phyloP scores from a whole-genome alignment of 2,113 vertebrate species.

The Cavia aperea region DNA sequence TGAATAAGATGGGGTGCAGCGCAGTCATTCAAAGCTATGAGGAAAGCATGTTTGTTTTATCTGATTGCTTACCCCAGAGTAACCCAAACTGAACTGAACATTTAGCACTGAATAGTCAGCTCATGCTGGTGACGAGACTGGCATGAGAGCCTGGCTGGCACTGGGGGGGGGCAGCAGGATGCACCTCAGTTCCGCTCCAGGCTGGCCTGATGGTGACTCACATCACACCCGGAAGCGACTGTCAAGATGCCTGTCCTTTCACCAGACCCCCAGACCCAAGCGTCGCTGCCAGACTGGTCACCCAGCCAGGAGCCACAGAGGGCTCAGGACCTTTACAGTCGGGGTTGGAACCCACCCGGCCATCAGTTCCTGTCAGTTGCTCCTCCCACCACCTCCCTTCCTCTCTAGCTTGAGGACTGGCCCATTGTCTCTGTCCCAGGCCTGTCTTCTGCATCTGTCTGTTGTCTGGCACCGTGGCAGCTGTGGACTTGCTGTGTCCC shows the following conservation, averaged over 20 bases:
- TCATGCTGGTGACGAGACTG: not conserved
- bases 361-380: too few relatives aligned
- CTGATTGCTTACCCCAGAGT: not conserved
- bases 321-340: not conserved
- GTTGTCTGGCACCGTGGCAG: too few relatives aligned
- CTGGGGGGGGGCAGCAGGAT: not conserved
- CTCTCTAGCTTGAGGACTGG: not conserved
- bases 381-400: not conserved
- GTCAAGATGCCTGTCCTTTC: not conserved
- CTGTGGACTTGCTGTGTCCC: not conserved
- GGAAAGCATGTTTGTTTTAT: not conserved
- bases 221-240: not conserved
- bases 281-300: not conserved
- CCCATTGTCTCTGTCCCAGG: not conserved
- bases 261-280: not conserved
- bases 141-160: not conserved
- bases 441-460: not conserved
- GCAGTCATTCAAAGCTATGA: not conserved
- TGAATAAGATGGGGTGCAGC: not conserved
- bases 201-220: not conserved
- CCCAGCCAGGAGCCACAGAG: not conserved
- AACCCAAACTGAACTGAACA: not conserved
- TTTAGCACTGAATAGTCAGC: not conserved
- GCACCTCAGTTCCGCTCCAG: not conserved
- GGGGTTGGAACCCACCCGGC: not conserved